These are phyloP conservation scores for Laupala kohalensis DNA, from an alignment of 1,140 invertebrate genomes.

Conservation along the genomic window DNA sequence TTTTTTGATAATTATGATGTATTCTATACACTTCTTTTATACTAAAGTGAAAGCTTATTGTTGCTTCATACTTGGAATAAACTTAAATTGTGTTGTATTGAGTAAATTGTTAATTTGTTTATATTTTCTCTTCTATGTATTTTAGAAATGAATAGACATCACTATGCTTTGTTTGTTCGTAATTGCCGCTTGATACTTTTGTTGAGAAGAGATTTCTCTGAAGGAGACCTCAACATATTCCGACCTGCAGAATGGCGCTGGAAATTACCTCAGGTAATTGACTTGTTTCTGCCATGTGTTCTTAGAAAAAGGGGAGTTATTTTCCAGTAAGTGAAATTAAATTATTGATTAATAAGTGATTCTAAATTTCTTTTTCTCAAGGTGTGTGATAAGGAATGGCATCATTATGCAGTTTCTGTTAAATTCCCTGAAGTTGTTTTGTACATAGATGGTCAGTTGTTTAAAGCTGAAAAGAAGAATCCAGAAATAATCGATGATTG, in stretches of 20 bases:
- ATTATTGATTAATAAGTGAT: slow-evolving; percentile 1
- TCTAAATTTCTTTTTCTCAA: slow-evolving; percentile 25
- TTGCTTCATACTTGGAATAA: too few species aligned
- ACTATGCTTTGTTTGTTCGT: slow-evolving; percentile 90
- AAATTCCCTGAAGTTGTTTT: slow-evolving; percentile 77
- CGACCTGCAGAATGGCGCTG: slow-evolving; percentile 95
- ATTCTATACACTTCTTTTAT: too few species aligned
- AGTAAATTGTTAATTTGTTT: too few species aligned
- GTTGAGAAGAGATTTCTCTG: slow-evolving; percentile 79
- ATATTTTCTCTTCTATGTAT: too few species aligned
- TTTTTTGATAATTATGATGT: too few species aligned
- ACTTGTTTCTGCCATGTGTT: neutral
- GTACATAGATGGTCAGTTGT: slow-evolving; percentile 78
- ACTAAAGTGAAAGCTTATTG: too few species aligned
- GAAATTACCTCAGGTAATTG: slow-evolving; percentile 66
- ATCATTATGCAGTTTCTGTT: slow-evolving; percentile 91
- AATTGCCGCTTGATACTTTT: slow-evolving; percentile 92
- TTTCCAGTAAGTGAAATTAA: neutral
- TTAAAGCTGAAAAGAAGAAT: slow-evolving; percentile 67
- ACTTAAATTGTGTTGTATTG: too few species aligned
- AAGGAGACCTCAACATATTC: slow-evolving; percentile 84
- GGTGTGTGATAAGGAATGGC: slow-evolving; percentile 97
- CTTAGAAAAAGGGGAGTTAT: neutral
- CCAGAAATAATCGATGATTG: slow-evolving; percentile 98
- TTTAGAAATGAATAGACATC: slow-evolving; percentile 94